These are phyloP conservation scores for Galbula dea DNA, from an alignment of 2,113 vertebrate genomes.

Conservation along the genomic window DNA sequence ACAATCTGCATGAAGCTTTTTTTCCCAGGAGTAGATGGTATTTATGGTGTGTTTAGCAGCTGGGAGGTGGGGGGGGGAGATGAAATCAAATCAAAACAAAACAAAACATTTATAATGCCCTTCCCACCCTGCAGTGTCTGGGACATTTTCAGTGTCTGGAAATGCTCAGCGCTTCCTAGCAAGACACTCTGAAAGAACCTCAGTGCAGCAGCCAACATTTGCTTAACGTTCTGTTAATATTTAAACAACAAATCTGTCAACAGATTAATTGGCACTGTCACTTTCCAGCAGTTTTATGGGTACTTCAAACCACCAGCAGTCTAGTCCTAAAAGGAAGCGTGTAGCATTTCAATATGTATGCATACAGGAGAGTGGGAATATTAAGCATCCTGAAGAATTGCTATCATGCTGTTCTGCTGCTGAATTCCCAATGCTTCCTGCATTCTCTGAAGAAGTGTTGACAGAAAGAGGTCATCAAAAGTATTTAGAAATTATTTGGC, in stretches of 20 bases:
- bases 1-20: background rate
- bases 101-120: background rate
- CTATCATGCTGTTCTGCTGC: background rate
- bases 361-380: background rate
- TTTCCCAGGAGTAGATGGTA: background rate
- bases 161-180: background rate
- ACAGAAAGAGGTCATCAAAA: background rate
- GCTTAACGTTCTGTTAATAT: slow-evolving; percentile 58
- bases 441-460: background rate
- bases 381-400: slow-evolving; percentile 3
- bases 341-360: slow-evolving; percentile 27
- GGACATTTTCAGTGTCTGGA: background rate
- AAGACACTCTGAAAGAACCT: background rate
- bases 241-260: slow-evolving; percentile 69
- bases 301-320: slow-evolving; percentile 16
- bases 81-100: background rate
- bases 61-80: too few species aligned
- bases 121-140: background rate
- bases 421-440: background rate
- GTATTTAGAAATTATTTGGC: background rate
- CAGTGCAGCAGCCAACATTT: slow-evolving; percentile 24
- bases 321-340: slow-evolving; percentile 10
- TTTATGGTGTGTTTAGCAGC: background rate
- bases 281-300: slow-evolving; percentile 60
- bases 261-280: slow-evolving; percentile 65